phyloP scores from a whole-genome alignment of 64 coral and sea anemone species.

The Dendrophyllia cribrosa region DNA sequence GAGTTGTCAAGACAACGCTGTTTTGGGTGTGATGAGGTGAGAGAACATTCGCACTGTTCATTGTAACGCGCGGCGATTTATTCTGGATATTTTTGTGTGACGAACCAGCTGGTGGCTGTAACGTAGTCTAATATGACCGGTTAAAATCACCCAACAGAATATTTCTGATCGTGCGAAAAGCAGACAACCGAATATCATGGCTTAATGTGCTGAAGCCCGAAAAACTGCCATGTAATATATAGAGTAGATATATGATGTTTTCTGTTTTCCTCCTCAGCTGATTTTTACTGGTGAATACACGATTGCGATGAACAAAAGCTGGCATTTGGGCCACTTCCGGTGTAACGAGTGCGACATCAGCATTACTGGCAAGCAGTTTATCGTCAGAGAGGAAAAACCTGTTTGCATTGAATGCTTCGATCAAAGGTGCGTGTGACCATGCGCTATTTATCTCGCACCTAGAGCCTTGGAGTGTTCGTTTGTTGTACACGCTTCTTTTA shows the following conservation, averaged over 20 bases:
- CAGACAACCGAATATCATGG: too few relatives aligned
- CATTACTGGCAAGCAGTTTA: constrained; percentile 93
- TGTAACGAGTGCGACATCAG: constrained; percentile 87
- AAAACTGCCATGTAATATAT: too few relatives aligned
- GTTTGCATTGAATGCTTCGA: constrained; percentile 83
- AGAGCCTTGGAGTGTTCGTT: too few relatives aligned
- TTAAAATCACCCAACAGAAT: too few relatives aligned
- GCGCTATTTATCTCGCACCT: background rate
- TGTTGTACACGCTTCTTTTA: too few relatives aligned
- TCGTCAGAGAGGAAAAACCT: constrained; percentile 78
- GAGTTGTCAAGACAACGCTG: constrained; percentile 86
- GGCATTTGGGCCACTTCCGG: constrained; percentile 90
- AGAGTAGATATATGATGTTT: background rate
- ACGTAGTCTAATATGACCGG: too few relatives aligned
- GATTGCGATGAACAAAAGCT: constrained; percentile 87
- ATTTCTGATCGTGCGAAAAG: too few relatives aligned
- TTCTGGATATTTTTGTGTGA: background rate
- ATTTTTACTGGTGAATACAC: constrained; percentile 94
- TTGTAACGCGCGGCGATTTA: background rate
- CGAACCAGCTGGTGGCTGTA: too few relatives aligned
- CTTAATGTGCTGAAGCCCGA: too few relatives aligned
- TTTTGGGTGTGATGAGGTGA: constrained; percentile 92
- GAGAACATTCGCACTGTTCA: background rate
- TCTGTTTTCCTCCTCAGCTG: constrained; percentile 35
- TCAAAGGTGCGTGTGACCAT: constrained; percentile 49